Conservation (phyloP, 2,113 vertebrate genomes). For the Bubo bubo region DNA sequence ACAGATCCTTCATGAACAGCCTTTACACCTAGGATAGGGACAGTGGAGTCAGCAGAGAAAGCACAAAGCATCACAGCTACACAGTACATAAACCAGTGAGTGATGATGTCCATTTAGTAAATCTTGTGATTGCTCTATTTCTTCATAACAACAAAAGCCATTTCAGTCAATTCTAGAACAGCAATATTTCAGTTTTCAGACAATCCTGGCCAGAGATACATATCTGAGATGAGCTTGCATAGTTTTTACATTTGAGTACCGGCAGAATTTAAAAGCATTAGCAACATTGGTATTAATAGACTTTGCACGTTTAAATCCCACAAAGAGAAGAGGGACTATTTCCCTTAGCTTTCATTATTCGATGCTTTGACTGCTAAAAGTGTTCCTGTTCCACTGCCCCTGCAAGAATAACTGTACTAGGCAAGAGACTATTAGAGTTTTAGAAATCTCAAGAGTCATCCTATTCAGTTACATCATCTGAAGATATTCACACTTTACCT, state of each 20-base stretch:
- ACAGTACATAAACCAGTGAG: not conserved
- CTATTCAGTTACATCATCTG: not conserved
- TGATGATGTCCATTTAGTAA: not conserved
- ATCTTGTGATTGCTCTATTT: not conserved
- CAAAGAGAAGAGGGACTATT: not conserved
- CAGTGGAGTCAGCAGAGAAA: not conserved
- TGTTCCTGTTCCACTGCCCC: not conserved
- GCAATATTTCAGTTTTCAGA: not conserved
- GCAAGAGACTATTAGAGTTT: not conserved
- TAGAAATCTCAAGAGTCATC: not conserved
- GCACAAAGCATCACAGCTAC: not conserved
- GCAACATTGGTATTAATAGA: not conserved
- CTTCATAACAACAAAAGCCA: not conserved
- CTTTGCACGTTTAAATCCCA: not conserved
- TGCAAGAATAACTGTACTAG: not conserved
- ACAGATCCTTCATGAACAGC: not conserved
- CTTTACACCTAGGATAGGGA: not conserved
- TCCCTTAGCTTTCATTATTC: not conserved
- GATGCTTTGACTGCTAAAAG: not conserved
- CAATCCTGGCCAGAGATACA: not conserved
- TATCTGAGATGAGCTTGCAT: not conserved
- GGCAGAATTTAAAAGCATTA: not conserved
- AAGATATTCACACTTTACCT: not conserved
- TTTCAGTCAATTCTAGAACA: not conserved
- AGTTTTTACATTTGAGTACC: not conserved